Evolutionary conservation across 2,113 vertebrate genomes (phyloP).

Genomic region (Hippocampus guttulatus): DNA sequence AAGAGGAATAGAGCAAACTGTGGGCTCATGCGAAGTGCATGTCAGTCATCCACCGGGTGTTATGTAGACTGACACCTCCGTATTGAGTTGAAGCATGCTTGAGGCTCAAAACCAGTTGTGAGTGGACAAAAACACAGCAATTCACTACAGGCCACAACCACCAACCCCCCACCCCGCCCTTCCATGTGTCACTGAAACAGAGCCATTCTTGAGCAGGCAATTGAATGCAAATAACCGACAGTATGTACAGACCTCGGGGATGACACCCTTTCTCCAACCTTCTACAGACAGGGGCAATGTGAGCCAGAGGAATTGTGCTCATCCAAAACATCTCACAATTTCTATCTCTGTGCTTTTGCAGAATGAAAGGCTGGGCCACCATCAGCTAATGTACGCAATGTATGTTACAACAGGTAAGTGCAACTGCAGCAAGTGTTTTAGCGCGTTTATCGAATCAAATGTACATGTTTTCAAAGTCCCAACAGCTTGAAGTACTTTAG

Average conservation of each 20-base stretch:
- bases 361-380: background rate
- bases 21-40: too few species aligned
- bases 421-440: background rate
- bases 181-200: too few species aligned
- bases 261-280: background rate
- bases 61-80: background rate
- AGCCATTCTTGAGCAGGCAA: background rate
- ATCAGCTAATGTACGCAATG: background rate
- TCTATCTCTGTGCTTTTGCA: background rate
- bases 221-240: background rate
- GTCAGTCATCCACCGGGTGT: background rate
- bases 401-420: background rate
- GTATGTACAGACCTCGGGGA: background rate
- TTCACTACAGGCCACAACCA: background rate
- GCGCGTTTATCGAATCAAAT: background rate
- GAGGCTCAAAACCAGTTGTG: slow-evolving; percentile 2
- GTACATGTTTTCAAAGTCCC: background rate
- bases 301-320: background rate
- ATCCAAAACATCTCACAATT: background rate
- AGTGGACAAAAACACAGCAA: slow-evolving; percentile 1
- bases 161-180: too few species aligned
- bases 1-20: too few species aligned
- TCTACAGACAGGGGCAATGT: background rate
- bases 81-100: background rate
- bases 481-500: background rate